These are phyloP conservation scores for Meiosimyza decipiens DNA, from an alignment of 2,888 invertebrate genomes.

Conservation along the genomic window DNA sequence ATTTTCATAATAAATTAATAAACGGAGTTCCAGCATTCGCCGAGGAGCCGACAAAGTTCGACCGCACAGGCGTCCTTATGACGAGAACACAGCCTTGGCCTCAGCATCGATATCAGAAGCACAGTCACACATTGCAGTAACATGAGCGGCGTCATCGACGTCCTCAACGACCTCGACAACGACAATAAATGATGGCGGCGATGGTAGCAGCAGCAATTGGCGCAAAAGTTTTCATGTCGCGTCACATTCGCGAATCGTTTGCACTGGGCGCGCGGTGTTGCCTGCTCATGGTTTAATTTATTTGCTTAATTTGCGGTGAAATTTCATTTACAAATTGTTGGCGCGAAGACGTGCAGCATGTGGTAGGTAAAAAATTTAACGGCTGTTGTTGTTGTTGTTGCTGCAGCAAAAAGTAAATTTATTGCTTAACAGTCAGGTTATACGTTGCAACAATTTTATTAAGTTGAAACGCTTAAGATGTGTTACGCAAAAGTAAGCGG, in stretches of 20 bases:
- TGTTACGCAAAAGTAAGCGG: no score
- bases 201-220: background rate
- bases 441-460: no score
- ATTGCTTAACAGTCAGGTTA: background rate
- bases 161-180: constrained; percentile 1
- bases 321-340: constrained; percentile 64
- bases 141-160: background rate
- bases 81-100: background rate
- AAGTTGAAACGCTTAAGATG: no score
- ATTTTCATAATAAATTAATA: constrained; percentile 66
- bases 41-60: background rate
- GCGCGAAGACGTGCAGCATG: background rate
- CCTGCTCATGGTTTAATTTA: constrained; percentile 56
- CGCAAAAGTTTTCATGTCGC: constrained; percentile 8
- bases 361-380: background rate
- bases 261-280: background rate
- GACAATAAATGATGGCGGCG: background rate
- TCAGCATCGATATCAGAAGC: background rate
- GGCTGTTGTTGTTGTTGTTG: constrained; percentile 46
- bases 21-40: constrained; percentile 19
- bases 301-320: constrained; percentile 63
- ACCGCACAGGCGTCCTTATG: constrained; percentile 4
- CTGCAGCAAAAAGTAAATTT: constrained; percentile 17
- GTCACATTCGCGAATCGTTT: background rate
- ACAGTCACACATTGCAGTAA: constrained; percentile 10